A percentile compares a stretch with the other conserved stretches of the same genome.
Evolutionary conservation across 2,888 invertebrate species (phyloP).

Genomic region (Nomada flava): DNA sequence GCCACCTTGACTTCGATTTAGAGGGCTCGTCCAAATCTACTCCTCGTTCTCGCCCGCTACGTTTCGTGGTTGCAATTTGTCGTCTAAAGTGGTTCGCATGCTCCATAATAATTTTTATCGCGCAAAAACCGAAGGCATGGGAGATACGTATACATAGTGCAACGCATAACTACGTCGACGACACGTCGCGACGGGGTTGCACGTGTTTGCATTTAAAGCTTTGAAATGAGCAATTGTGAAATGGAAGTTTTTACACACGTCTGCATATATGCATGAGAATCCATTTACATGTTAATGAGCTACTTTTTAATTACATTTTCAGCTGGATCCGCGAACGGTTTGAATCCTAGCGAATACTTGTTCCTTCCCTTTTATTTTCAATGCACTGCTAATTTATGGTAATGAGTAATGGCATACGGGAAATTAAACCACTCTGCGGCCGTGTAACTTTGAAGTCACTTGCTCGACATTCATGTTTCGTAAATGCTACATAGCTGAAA

Average conservation of each 20-base stretch:
- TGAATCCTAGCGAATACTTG: conserved; percentile 7
- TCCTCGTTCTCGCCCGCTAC: not conserved
- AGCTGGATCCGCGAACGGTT: conserved; percentile 20
- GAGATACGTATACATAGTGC: not conserved
- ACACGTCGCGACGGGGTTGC: conserved; percentile 6
- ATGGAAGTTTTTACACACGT: conserved; percentile 41
- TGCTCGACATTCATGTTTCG: too few relatives aligned
- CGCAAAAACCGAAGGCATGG: not conserved
- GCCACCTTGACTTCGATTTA: not conserved
- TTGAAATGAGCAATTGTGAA: conserved; percentile 37
- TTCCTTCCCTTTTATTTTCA: not conserved
- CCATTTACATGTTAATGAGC: conserved; percentile 43
- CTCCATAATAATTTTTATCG: conserved; percentile 13
- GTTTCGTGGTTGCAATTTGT: conserved; percentile 16
- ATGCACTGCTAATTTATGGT: conserved; percentile 26
- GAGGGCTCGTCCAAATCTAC: not conserved
- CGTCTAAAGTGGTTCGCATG: conserved; percentile 5
- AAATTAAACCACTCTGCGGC: too few relatives aligned
- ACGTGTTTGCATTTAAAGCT: conserved; percentile 13
- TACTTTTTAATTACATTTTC: conserved; percentile 44
- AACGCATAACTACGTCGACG: conserved; percentile 13
- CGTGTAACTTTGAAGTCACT: too few relatives aligned
- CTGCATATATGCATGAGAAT: conserved; percentile 31
- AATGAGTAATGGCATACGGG: not conserved
- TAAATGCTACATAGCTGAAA: not conserved